Evolutionary conservation across 2,888 invertebrate genomes (phyloP).

Genomic region (Carterocephalus palaemon): DNA sequence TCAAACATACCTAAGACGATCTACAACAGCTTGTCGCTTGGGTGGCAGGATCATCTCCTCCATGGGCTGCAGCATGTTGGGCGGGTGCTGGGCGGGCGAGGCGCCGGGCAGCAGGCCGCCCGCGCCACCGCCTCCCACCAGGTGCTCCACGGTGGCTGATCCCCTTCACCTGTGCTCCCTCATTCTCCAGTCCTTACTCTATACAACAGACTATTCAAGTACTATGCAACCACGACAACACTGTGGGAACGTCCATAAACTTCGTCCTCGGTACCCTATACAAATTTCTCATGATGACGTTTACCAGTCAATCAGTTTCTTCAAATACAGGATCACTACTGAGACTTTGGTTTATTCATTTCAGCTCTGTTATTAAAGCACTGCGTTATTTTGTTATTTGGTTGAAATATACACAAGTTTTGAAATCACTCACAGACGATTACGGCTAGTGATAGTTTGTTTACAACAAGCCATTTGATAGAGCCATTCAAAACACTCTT

Average conservation of each 20-base stretch:
- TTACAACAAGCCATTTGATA: constrained; percentile 14
- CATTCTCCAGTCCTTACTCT: constrained; percentile 47
- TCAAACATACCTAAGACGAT: constrained; percentile 87
- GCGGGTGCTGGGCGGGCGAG: constrained; percentile 80
- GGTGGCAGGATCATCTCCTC: constrained; percentile 87
- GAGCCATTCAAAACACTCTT: too few species aligned
- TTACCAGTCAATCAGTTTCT: constrained; percentile 26
- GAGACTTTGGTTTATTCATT: constrained; percentile 21
- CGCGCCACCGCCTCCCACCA: constrained; percentile 86
- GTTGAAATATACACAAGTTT: constrained; percentile 43
- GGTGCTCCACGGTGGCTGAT: constrained; percentile 83
- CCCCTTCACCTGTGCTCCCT: constrained; percentile 54
- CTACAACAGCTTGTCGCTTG: constrained; percentile 91
- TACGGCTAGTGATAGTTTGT: constrained; percentile 24
- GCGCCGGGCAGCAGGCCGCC: constrained; percentile 82
- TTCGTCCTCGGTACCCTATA: constrained; percentile 63
- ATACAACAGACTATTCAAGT: constrained; percentile 50
- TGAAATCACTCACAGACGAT: constrained; percentile 44
- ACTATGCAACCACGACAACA: constrained; percentile 59
- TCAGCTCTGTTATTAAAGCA: constrained; percentile 12
- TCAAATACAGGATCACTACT: constrained; percentile 25
- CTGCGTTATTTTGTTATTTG: constrained; percentile 48
- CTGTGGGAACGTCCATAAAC: constrained; percentile 54
- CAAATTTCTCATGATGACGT: constrained; percentile 58
- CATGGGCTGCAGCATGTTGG: constrained; percentile 81